Conservation (phyloP, 2,113 vertebrate species). For the Suricata suricatta region DNA sequence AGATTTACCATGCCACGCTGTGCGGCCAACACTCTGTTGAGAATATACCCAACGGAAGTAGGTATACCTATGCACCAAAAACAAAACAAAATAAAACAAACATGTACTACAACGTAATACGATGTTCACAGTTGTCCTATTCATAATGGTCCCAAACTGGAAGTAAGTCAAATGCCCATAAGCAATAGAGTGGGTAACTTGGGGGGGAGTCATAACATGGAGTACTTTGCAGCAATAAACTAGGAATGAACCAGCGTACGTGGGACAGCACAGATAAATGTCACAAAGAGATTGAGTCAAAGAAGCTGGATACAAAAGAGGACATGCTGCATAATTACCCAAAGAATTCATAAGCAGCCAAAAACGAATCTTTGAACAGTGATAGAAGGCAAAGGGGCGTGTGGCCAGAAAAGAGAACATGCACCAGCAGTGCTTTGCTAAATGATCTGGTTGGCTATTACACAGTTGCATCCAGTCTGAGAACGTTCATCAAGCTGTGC, state of each 20-base stretch:
- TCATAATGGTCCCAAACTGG: no score
- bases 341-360: not conserved
- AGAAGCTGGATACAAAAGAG: not conserved
- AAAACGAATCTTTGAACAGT: not conserved
- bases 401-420: not conserved
- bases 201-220: not conserved
- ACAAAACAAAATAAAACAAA: not conserved
- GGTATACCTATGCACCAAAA: no score
- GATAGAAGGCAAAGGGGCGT: not conserved
- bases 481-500: not conserved
- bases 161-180: not conserved
- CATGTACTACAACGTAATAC: rapidly evolving
- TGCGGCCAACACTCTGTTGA: no score
- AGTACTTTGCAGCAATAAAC: not conserved
- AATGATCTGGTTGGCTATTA: not conserved
- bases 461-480: not conserved
- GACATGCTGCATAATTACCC: not conserved
- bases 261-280: rapidly evolving
- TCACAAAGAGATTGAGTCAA: not conserved
- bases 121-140: not conserved
- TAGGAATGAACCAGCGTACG: not conserved
- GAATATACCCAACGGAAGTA: not conserved
- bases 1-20: not conserved
- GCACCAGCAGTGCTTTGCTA: not conserved
- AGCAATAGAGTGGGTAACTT: not conserved